These are phyloP conservation scores for Hiodon tergisus DNA, from an alignment of 2,113 vertebrate species.

Conservation along the genomic window DNA sequence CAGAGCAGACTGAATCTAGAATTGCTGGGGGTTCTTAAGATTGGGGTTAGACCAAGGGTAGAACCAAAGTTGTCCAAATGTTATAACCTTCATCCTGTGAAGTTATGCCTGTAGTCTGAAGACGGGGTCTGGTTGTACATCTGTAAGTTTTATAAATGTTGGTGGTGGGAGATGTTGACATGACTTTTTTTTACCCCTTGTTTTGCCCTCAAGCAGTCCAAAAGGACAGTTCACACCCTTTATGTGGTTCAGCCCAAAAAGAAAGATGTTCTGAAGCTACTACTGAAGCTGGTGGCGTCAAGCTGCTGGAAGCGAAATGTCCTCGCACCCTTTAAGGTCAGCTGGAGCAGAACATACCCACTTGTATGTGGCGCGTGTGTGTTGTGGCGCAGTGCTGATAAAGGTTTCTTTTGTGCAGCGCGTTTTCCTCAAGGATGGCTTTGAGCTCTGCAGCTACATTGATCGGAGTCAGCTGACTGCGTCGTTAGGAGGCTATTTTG, in stretches of 20 bases:
- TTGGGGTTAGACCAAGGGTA: no score
- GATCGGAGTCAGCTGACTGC: conserved; percentile 60
- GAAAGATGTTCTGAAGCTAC: conserved; percentile 46
- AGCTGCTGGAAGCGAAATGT: conserved; percentile 26
- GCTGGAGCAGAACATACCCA: neutral
- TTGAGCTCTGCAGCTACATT: conserved; percentile 60
- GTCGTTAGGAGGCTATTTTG: conserved; percentile 56
- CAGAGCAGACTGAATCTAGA: no score
- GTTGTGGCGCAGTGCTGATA: neutral
- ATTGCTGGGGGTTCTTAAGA: no score
- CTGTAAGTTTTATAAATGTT: neutral
- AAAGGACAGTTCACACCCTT: conserved; percentile 46
- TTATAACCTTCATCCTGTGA: no score
- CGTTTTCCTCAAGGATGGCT: conserved; percentile 58
- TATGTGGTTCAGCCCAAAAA: conserved; percentile 59
- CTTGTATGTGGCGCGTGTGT: neutral
- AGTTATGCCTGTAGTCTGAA: no score
- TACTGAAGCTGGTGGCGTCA: conserved; percentile 47
- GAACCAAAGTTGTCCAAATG: no score
- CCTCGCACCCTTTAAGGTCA: conserved; percentile 45
- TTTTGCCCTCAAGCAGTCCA: conserved; percentile 27
- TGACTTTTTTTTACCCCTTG: neutral
- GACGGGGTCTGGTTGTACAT: no score
- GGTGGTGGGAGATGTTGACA: neutral
- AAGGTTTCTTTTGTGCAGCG: conserved; percentile 39